Conservation (phyloP, 2,113 vertebrate genomes). For the Mustelus asterias region DNA sequence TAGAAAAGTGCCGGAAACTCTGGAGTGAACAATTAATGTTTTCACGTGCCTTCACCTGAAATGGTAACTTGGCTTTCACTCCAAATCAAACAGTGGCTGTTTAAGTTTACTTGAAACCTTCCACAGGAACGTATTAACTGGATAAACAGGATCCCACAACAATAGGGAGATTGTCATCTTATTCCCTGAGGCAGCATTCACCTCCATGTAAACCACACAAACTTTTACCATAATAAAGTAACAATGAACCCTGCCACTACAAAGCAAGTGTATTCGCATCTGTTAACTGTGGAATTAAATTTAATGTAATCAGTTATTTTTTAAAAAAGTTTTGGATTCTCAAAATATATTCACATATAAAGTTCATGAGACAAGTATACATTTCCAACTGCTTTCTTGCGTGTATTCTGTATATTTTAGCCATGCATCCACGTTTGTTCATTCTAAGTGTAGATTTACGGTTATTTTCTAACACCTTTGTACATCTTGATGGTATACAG, state of each 20-base stretch:
- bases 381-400: not conserved
- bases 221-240: not conserved
- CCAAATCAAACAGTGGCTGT: not conserved
- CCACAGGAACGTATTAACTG: not conserved
- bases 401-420: not conserved
- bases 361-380: not conserved
- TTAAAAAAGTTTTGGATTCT: not conserved
- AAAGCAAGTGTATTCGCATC: not conserved
- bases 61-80: not conserved
- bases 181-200: not conserved
- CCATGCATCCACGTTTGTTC: not conserved
- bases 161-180: constrained; percentile 7
- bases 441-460: not conserved
- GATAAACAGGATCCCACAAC: constrained; percentile 26
- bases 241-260: not conserved
- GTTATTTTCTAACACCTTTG: not conserved
- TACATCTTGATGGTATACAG: not conserved
- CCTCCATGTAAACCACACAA: not conserved
- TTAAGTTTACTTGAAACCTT: not conserved
- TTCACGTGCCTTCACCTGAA: not conserved
- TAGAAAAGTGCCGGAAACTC: not conserved
- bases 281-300: not conserved
- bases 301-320: not conserved
- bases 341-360: not conserved
- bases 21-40: not conserved